A percentile compares a stretch with the other conserved stretches of the same genome.
phyloP scores from a whole-genome alignment of 2,113 vertebrate species.

The Boleophthalmus pectinirostris region DNA sequence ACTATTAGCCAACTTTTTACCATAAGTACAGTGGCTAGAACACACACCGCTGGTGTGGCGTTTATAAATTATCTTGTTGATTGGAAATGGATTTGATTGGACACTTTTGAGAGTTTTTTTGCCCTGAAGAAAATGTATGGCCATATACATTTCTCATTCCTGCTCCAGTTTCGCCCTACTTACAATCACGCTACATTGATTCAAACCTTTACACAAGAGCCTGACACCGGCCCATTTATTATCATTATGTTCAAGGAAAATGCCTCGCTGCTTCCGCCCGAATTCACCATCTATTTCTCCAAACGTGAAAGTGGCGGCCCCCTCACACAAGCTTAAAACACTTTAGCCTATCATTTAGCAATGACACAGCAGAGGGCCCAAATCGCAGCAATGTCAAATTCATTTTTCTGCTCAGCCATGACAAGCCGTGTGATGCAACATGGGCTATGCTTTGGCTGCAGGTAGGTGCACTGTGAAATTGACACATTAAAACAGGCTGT shows the following conservation, averaged over 20 bases:
- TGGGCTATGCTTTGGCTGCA: slow-evolving; percentile 1
- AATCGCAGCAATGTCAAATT: slow-evolving; percentile 17
- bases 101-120: slow-evolving; percentile 14
- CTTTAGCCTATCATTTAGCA: slow-evolving; percentile 6
- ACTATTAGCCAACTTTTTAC: too few relatives aligned
- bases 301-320: background rate
- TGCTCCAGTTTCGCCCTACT: background rate
- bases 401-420: slow-evolving; percentile 13
- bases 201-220: slow-evolving; percentile 10
- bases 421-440: slow-evolving; percentile 21
- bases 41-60: background rate
- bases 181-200: slow-evolving; percentile 9
- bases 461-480: background rate
- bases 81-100: background rate
- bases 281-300: slow-evolving; percentile 13
- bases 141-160: background rate
- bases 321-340: background rate
- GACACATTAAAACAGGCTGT: slow-evolving; percentile 11
- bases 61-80: background rate
- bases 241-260: slow-evolving; percentile 7
- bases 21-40: background rate
- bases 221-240: background rate
- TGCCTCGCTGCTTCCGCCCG: slow-evolving; percentile 7
- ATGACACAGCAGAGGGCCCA: slow-evolving; percentile 9
- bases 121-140: background rate